phyloP scores from a whole-genome alignment of 2,888 invertebrate genomes.

The Unio delphinus region DNA sequence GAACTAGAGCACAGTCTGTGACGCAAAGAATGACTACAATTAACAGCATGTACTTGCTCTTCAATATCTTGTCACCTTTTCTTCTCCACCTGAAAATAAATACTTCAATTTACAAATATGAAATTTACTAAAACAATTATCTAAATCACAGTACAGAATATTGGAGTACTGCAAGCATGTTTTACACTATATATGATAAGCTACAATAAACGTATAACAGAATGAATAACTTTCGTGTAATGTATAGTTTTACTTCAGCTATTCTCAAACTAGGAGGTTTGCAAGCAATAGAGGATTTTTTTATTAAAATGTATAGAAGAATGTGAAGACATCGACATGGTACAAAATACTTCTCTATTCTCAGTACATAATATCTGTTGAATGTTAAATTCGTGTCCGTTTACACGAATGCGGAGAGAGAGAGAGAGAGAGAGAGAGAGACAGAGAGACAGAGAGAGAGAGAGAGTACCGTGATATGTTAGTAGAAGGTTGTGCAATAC shows the following conservation, averaged over 20 bases:
- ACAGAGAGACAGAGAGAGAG: constrained; percentile 12
- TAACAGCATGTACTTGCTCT: constrained; percentile 58
- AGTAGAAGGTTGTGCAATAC: constrained; percentile 46
- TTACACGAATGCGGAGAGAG: constrained; percentile 6
- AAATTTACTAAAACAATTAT: background rate
- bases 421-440: constrained; percentile 16
- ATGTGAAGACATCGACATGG: no score
- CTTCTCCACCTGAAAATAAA: constrained; percentile 50
- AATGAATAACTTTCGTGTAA: no score
- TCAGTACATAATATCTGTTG: no score
- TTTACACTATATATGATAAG: background rate
- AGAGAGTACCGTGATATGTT: background rate
- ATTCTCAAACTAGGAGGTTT: no score
- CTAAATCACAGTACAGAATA: background rate
- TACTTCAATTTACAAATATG: background rate
- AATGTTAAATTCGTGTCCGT: no score
- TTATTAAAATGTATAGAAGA: no score
- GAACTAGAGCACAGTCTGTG: constrained; percentile 58
- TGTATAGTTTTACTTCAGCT: no score
- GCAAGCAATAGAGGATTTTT: no score
- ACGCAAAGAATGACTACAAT: constrained; percentile 59
- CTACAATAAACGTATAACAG: no score
- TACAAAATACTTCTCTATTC: no score
- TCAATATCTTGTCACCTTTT: constrained; percentile 54
- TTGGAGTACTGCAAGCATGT: background rate